Base-by-base conservation (phyloP, 2,797 vertebrate genomes). In the Oreochromis grahami region DNA sequence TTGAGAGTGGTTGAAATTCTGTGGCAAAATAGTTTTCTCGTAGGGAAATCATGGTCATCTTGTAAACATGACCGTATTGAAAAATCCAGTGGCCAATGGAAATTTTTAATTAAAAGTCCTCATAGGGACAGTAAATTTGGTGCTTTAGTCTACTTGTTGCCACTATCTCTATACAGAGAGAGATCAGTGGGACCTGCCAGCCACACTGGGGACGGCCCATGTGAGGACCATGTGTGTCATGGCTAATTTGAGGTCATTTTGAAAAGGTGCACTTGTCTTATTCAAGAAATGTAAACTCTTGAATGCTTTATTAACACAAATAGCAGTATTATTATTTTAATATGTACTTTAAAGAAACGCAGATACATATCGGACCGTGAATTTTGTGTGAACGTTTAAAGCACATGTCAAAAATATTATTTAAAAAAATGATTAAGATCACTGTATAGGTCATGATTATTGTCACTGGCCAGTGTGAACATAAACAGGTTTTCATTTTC, bases 51-150 rank as follows among this genome's bases (percentile, higher is more conserved):
- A 21, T 1, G 13, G 63, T 6, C 36, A 43, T 68, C 63, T 41
- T 68, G 65, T 14, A 43, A 45, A 70, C 14, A 17, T 45, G 21
- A 70, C 14, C 2, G 2, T n/a, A 34, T 11, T 34, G 56, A 60
- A 60, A 60, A 60, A 60, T 60, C 5, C 29, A 60, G 15, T 19
- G 29, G 56, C 56, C 15, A 60, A 19, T 34, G 5, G 56, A 60
- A 11, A 60, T 0, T 34, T 0, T 60, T 19, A 60, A 34, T 60
- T 60, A 60, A 60, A 34, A 34, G 29, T 2, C 29, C 56, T 60
- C 9, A 60, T 19, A 11, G 56, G 5, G 56, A 11, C 56, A 60
- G 15, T 60, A 19, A 0, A 60, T 34, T 63, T 63, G 10, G 32
- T 63, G 17, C 12, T 63, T 63, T 63, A 34, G 29, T 60, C 0